Evolutionary conservation across 2,888 invertebrate genomes (phyloP).

Genomic region (Scrobipalpa atriplicella): DNA sequence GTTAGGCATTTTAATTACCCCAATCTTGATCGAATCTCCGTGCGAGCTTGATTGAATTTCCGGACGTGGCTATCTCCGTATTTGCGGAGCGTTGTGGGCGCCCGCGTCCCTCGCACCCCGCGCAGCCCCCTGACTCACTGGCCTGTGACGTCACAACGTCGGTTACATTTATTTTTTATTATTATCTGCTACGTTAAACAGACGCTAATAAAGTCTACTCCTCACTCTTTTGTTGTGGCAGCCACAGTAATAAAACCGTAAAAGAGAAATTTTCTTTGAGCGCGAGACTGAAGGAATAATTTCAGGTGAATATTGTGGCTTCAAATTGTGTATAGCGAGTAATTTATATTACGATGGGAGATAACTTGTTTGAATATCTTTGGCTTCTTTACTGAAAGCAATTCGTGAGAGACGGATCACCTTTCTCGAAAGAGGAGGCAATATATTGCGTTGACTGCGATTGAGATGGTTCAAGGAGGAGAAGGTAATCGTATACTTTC

Average conservation of each 20-base stretch:
- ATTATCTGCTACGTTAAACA: constrained; percentile 71
- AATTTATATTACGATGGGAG: constrained; percentile 10
- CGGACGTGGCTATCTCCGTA: constrained; percentile 72
- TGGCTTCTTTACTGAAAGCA: constrained; percentile 33
- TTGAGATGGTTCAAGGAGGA: constrained; percentile 48
- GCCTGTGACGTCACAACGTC: constrained; percentile 72
- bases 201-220: constrained; percentile 69
- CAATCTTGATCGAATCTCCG: constrained; percentile 78
- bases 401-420: constrained; percentile 42
- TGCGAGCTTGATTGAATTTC: constrained; percentile 79
- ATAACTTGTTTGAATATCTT: not conserved
- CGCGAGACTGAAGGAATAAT: constrained; percentile 12
- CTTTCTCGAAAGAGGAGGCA: constrained; percentile 43
- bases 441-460: constrained; percentile 40
- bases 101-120: constrained; percentile 43
- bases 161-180: constrained; percentile 62
- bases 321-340: constrained; percentile 10
- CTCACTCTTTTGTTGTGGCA: constrained; percentile 48
- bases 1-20: constrained; percentile 77
- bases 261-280: constrained; percentile 25
- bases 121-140: constrained; percentile 70
- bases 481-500: constrained; percentile 64
- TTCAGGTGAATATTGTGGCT: constrained; percentile 22
- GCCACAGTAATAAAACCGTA: constrained; percentile 24
- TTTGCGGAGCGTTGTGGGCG: constrained; percentile 68